A percentile compares a stretch with the other conserved stretches of the same genome.
Evolutionary conservation across 2,888 invertebrate genomes (phyloP).

Genomic region (Cancer borealis): DNA sequence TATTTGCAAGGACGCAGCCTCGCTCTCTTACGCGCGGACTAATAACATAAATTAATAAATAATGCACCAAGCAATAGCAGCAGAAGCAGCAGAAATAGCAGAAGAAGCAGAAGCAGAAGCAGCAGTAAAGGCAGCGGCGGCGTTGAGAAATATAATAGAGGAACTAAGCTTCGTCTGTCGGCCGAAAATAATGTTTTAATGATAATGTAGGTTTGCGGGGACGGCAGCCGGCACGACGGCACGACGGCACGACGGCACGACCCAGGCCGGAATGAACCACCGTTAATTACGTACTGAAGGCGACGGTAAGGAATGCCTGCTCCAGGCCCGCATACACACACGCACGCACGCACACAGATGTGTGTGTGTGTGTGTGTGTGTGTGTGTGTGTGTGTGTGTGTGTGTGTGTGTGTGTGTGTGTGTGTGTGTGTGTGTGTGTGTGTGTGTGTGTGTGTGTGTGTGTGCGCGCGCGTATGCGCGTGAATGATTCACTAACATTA

Average conservation of each 20-base stretch:
- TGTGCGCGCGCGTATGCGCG: too few species aligned
- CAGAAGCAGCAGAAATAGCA: neutral
- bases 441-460: too few species aligned
- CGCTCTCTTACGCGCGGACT: too few species aligned
- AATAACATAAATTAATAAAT: too few species aligned
- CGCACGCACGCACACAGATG: too few species aligned
- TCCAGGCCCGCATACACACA: too few species aligned
- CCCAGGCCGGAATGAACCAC: neutral
- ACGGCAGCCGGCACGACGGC: neutral
- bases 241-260: neutral
- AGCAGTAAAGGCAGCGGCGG: neutral
- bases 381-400: too few species aligned
- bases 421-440: too few species aligned
- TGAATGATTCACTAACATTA: too few species aligned
- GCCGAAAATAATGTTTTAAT: neutral
- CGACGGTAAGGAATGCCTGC: neutral
- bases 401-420: too few species aligned
- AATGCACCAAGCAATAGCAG: neutral
- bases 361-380: too few species aligned
- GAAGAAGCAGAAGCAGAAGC: neutral
- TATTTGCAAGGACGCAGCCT: too few species aligned
- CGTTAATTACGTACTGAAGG: neutral
- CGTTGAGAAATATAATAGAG: neutral
- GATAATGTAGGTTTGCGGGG: conserved; percentile 20
- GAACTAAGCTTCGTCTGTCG: neutral